Evolutionary conservation across 2,888 invertebrate species (phyloP).

Genomic region (Stratiomys singularior): DNA sequence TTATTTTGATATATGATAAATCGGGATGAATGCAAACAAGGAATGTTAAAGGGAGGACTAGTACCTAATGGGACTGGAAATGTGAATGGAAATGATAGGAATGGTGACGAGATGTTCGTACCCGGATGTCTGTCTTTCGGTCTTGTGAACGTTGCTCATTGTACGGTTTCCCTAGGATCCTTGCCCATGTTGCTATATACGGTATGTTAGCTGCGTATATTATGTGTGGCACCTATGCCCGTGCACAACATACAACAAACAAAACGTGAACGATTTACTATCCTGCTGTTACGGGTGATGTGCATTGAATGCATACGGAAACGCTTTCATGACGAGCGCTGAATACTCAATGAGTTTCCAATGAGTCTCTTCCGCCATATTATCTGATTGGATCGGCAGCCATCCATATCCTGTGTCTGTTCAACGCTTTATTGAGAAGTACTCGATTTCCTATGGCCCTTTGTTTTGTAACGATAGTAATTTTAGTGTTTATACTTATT

Average conservation of each 20-base stretch:
- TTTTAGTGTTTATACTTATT: not conserved
- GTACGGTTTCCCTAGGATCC: not conserved
- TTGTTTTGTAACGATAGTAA: not conserved
- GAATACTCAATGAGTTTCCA: constrained; percentile 29
- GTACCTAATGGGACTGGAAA: not conserved
- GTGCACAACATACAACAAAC: constrained; percentile 5
- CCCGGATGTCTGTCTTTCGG: constrained; percentile 17
- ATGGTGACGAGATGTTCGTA: constrained; percentile 8
- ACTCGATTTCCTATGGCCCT: constrained; percentile 5
- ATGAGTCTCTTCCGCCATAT: constrained; percentile 37
- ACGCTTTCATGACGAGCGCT: constrained; percentile 18
- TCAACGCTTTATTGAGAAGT: constrained; percentile 11
- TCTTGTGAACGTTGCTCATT: not conserved
- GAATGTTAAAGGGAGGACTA: not conserved
- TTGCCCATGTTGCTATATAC: not conserved
- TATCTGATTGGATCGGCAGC: constrained; percentile 27
- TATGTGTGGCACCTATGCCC: not conserved
- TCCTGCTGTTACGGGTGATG: constrained; percentile 26
- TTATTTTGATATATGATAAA: constrained; percentile 27
- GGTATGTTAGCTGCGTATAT: not conserved
- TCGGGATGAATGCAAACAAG: constrained; percentile 26
- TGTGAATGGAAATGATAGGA: constrained; percentile 14
- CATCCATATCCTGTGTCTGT: constrained; percentile 3
- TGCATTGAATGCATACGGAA: constrained; percentile 34
- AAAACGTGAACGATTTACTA: constrained; percentile 19